phyloP scores from a whole-genome alignment of 2,113 vertebrate genomes.

The Melanotaenia duboulayi region DNA sequence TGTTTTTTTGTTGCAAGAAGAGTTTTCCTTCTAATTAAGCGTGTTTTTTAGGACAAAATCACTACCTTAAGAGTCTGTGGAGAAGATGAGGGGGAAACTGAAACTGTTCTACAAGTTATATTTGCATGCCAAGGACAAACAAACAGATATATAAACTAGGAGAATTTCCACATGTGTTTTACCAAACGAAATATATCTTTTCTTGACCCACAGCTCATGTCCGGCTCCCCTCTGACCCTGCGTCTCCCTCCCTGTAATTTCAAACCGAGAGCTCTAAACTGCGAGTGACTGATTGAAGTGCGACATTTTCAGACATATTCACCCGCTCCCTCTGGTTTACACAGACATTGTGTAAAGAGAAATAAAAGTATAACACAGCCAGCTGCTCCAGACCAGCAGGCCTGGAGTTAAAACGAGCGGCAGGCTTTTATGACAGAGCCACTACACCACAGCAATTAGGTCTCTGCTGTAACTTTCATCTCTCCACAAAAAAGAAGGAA shows the following conservation, averaged over 20 bases:
- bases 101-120: constrained; percentile 53
- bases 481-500: constrained; percentile 76
- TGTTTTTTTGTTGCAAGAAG: constrained; percentile 14
- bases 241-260: constrained; percentile 67
- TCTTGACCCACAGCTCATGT: constrained; percentile 53
- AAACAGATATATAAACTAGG: constrained; percentile 33
- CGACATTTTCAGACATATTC: constrained; percentile 45
- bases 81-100: constrained; percentile 32
- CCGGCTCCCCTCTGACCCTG: constrained; percentile 52
- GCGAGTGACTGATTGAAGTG: constrained; percentile 50
- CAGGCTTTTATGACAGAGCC: constrained; percentile 76
- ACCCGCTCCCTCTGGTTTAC: constrained; percentile 64
- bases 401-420: constrained; percentile 74
- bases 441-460: constrained; percentile 83
- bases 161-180: constrained; percentile 51
- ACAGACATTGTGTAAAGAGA: constrained; percentile 74
- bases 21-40: constrained; percentile 60
- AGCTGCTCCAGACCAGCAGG: constrained; percentile 64
- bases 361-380: constrained; percentile 74
- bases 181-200: constrained; percentile 49
- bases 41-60: constrained; percentile 38
- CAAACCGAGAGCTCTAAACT: constrained; percentile 34
- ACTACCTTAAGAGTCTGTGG: constrained; percentile 17
- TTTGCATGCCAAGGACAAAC: constrained; percentile 44
- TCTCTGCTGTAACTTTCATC: constrained; percentile 80